These are phyloP conservation scores for Tupiocoris notatus DNA, from an alignment of 2,888 invertebrate genomes.

Conservation along the genomic window DNA sequence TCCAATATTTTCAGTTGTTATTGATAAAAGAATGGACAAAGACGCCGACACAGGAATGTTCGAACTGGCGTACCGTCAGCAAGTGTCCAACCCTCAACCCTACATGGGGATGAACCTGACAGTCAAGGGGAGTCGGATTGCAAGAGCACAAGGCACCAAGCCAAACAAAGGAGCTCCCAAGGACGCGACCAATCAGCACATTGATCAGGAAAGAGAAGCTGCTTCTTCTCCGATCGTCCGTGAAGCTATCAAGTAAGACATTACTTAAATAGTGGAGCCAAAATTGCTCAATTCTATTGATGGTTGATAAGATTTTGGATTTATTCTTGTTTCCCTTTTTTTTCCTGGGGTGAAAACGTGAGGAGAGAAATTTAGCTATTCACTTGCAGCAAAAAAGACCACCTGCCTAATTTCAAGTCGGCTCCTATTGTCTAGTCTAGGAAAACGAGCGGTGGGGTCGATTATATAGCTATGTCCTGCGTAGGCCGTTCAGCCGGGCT, in stretches of 20 bases:
- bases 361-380: too few species aligned
- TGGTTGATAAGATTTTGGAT: too few species aligned
- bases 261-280: too few species aligned
- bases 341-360: too few species aligned
- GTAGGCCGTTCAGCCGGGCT: too few species aligned
- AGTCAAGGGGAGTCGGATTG: slow-evolving; percentile 61
- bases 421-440: too few species aligned
- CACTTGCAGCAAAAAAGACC: too few species aligned
- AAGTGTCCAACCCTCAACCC: slow-evolving; percentile 73
- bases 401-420: too few species aligned
- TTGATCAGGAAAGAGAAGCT: background rate
- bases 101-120: slow-evolving; percentile 73
- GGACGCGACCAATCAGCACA: slow-evolving; percentile 4
- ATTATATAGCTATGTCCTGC: too few species aligned
- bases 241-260: slow-evolving; percentile 21
- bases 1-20: slow-evolving; percentile 62
- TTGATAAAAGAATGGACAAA: slow-evolving; percentile 69
- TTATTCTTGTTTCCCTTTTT: too few species aligned
- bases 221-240: slow-evolving; percentile 21
- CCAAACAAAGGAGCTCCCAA: slow-evolving; percentile 23
- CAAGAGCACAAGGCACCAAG: slow-evolving; percentile 35
- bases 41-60: slow-evolving; percentile 79
- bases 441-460: too few species aligned
- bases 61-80: slow-evolving; percentile 75
- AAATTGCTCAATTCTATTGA: too few species aligned